phyloP scores from a whole-genome alignment of 1,140 invertebrate genomes.

The Phymorhynchus buccinoides region DNA sequence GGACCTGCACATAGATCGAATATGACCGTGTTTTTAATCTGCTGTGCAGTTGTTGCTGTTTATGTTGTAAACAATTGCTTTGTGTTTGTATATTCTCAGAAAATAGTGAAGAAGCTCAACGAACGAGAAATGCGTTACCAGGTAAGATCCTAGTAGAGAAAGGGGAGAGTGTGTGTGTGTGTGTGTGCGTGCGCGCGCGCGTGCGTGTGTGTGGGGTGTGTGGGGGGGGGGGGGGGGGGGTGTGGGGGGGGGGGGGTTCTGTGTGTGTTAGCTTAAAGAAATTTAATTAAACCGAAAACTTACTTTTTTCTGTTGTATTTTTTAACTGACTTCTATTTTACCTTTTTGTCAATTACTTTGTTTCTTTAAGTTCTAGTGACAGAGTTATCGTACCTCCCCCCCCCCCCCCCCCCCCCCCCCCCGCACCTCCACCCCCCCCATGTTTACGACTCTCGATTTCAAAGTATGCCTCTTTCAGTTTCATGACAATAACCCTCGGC shows the following conservation, averaged over 20 bases:
- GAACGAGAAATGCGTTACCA: constrained; percentile 72
- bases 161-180: background rate
- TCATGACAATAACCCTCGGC: too few relatives aligned
- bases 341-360: background rate
- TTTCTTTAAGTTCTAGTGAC: too few relatives aligned
- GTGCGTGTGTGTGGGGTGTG: constrained; percentile 5
- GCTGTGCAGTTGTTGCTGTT: background rate
- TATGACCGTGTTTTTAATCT: too few relatives aligned
- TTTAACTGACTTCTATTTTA: background rate
- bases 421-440: background rate
- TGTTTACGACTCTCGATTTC: too few relatives aligned
- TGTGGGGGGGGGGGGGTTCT: background rate
- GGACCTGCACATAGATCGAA: too few relatives aligned
- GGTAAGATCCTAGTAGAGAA: constrained; percentile 54
- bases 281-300: too few relatives aligned
- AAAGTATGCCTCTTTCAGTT: too few relatives aligned
- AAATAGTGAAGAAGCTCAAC: constrained; percentile 73
- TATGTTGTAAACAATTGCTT: background rate
- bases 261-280: background rate
- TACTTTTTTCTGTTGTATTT: background rate
- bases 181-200: background rate
- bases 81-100: constrained; percentile 63
- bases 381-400: constrained; percentile 16
- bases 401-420: background rate
- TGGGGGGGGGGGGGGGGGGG: background rate